Evolutionary conservation across 2,113 vertebrate species (phyloP).

Genomic region (Micronycteris hirsuta): DNA sequence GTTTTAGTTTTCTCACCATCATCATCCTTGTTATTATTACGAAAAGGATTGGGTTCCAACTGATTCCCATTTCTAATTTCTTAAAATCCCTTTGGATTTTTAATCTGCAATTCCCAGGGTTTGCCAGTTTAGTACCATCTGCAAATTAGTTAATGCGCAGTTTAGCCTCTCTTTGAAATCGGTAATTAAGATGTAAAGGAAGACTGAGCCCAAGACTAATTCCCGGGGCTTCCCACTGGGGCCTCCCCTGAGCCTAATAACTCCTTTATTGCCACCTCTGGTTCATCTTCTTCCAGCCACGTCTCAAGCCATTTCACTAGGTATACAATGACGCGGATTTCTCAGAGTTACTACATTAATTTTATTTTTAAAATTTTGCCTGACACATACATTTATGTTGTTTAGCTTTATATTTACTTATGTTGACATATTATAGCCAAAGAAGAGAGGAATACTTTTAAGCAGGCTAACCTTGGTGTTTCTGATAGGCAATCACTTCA

Average conservation of each 20-base stretch:
- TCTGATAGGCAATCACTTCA: neutral
- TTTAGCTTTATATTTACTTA: constrained; percentile 34
- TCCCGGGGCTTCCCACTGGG: constrained; percentile 67
- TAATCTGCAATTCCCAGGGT: constrained; percentile 71
- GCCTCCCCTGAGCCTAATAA: constrained; percentile 61
- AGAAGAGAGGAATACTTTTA: neutral
- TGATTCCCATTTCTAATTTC: constrained; percentile 38
- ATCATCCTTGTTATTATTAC: neutral
- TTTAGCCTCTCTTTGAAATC: constrained; percentile 78
- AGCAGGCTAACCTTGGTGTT: neutral
- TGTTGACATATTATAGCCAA: constrained; percentile 8
- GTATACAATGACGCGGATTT: constrained; percentile 66
- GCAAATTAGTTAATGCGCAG: constrained; percentile 76
- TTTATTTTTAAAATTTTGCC: constrained; percentile 61
- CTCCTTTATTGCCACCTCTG: constrained; percentile 63
- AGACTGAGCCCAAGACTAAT: constrained; percentile 73
- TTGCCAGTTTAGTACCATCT: constrained; percentile 72
- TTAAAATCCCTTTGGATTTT: constrained; percentile 67
- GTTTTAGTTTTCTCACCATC: neutral
- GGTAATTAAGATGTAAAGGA: constrained; percentile 78
- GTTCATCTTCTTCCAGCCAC: constrained; percentile 62
- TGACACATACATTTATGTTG: constrained; percentile 39
- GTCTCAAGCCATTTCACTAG: constrained; percentile 54
- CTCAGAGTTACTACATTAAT: constrained; percentile 42
- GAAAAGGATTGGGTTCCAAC: neutral